These are phyloP conservation scores for Eilema depressum DNA, from an alignment of 2,888 invertebrate genomes.

Conservation along the genomic window DNA sequence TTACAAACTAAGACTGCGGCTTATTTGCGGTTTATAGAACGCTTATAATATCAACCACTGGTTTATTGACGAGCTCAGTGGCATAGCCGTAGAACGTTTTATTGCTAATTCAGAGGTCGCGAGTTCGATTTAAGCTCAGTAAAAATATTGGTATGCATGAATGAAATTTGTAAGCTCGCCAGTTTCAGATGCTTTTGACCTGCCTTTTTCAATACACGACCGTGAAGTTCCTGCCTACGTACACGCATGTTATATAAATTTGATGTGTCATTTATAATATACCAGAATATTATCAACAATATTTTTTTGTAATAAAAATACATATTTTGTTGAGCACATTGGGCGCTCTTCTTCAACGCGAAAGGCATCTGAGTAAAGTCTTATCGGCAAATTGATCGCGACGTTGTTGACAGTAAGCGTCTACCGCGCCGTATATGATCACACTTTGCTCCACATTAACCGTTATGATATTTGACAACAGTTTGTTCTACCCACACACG, in stretches of 20 bases:
- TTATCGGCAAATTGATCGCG: constrained; percentile 52
- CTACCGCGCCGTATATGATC: constrained; percentile 29
- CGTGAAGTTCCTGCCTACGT: neutral
- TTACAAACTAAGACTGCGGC: constrained; percentile 22
- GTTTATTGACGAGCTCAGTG: constrained; percentile 29
- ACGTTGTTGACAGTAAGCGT: constrained; percentile 36
- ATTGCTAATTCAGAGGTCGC: too few species aligned
- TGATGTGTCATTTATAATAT: neutral
- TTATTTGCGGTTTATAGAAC: constrained; percentile 36
- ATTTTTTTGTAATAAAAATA: neutral
- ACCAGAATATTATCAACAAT: neutral
- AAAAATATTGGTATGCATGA: too few species aligned
- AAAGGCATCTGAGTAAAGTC: constrained; percentile 24
- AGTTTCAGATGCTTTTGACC: too few species aligned
- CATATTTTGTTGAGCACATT: neutral
- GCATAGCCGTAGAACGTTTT: neutral
- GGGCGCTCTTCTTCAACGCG: constrained; percentile 1
- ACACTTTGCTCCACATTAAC: constrained; percentile 24
- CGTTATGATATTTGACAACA: constrained; percentile 27
- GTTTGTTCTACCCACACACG: neutral
- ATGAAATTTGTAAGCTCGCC: too few species aligned
- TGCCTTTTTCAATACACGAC: too few species aligned
- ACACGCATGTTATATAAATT: neutral
- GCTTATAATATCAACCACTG: constrained; percentile 28
- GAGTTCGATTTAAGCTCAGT: too few species aligned